These are phyloP conservation scores for Malthinus seriepunctatus DNA, from an alignment of 2,888 invertebrate species.

Conservation along the genomic window DNA sequence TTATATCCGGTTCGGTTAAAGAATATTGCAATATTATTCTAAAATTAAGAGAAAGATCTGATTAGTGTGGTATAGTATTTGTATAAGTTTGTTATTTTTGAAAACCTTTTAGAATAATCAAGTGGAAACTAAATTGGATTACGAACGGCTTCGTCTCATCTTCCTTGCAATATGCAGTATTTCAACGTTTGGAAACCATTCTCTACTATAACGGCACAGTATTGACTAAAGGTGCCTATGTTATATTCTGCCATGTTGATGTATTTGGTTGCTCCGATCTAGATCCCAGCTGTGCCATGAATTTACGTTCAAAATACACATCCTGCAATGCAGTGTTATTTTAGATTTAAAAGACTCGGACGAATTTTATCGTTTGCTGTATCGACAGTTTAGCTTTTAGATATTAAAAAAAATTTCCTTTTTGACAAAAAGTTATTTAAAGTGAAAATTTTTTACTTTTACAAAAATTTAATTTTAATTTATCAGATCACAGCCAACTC, in stretches of 20 bases:
- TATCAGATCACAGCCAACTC: too few species aligned
- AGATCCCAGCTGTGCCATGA: conserved; percentile 34
- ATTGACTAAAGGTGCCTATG: conserved; percentile 28
- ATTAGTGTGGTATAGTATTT: not conserved
- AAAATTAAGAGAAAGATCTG: not conserved
- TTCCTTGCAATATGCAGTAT: conserved; percentile 43
- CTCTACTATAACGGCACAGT: conserved; percentile 31
- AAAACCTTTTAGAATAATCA: not conserved
- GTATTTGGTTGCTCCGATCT: conserved; percentile 26
- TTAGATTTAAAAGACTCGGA: conserved; percentile 30
- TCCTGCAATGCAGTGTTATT: conserved; percentile 31
- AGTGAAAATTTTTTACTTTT: not conserved
- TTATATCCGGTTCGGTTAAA: too few species aligned
- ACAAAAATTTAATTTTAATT: not conserved
- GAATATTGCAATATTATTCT: not conserved
- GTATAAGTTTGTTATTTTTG: not conserved
- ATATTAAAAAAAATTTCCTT: not conserved
- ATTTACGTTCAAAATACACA: conserved; percentile 26
- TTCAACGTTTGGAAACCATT: conserved; percentile 39
- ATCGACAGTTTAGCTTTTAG: conserved; percentile 8
- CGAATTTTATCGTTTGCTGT: conserved; percentile 10
- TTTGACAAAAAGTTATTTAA: not conserved
- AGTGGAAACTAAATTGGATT: conserved; percentile 42
- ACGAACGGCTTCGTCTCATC: conserved; percentile 37
- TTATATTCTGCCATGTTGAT: conserved; percentile 28